phyloP scores from a whole-genome alignment of 2,888 invertebrate species.

The Ormyrus nitidulus region DNA sequence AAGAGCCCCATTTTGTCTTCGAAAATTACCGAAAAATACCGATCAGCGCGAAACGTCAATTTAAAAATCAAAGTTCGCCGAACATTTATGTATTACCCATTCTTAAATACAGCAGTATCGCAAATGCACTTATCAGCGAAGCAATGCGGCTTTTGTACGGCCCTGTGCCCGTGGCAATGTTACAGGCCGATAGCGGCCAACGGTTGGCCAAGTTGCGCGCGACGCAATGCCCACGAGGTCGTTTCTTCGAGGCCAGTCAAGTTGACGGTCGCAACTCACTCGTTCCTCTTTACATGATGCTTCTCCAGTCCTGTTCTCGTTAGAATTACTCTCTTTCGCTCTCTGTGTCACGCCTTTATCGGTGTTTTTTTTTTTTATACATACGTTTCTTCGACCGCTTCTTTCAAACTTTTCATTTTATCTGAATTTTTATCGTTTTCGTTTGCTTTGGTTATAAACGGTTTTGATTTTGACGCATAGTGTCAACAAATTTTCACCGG shows the following conservation, averaged over 20 bases:
- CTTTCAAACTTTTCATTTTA: too few species aligned
- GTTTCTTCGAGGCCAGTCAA: conserved; percentile 57
- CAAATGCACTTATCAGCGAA: conserved; percentile 2
- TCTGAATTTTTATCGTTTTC: too few species aligned
- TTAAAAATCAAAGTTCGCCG: background rate
- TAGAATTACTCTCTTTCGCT: background rate
- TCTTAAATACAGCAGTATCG: background rate
- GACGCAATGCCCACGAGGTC: conserved; percentile 14
- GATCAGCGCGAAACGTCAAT: background rate
- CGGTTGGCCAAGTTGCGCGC: background rate
- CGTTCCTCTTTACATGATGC: conserved; percentile 1
- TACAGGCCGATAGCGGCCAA: conserved; percentile 10
- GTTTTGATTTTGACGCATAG: too few species aligned
- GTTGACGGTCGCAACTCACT: conserved; percentile 58
- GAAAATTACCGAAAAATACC: background rate
- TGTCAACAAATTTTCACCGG: too few species aligned
- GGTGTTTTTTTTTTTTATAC: background rate
- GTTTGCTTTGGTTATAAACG: too few species aligned
- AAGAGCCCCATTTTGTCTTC: too few species aligned
- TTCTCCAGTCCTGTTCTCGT: background rate
- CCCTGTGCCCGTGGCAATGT: background rate
- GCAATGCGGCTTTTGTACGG: conserved; percentile 3
- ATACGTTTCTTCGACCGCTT: background rate
- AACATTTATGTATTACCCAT: background rate
- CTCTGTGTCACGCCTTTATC: background rate